phyloP scores from a whole-genome alignment of 1,140 invertebrate genomes.

The Diploscapter pachys region DNA sequence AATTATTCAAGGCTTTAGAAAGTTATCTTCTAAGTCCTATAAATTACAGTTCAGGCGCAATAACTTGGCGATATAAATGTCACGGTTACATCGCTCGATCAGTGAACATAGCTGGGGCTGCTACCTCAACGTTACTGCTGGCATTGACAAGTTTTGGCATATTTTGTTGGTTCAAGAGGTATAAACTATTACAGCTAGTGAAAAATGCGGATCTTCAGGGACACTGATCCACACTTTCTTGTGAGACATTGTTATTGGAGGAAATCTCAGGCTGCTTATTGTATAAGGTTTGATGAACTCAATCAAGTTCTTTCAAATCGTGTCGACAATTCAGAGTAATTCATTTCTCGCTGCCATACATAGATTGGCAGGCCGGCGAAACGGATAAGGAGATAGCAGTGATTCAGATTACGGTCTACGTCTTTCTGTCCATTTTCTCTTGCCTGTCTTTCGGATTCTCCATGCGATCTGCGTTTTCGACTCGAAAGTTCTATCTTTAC shows the following conservation, averaged over 20 bases:
- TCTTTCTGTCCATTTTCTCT: too few species aligned
- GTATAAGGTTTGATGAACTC: not conserved
- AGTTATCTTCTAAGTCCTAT: too few species aligned
- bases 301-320: too few species aligned
- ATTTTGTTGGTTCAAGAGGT: slow-evolving; percentile 13
- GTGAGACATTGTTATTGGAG: slow-evolving; percentile 17
- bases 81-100: slow-evolving; percentile 10
- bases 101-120: slow-evolving; percentile 12
- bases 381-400: slow-evolving; percentile 16
- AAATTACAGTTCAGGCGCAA: too few species aligned
- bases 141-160: slow-evolving; percentile 13
- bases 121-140: slow-evolving; percentile 12
- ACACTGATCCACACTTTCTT: slow-evolving; percentile 14
- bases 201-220: not conserved
- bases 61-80: slow-evolving; percentile 17
- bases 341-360: slow-evolving; percentile 20
- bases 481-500: too few species aligned
- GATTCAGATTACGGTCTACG: slow-evolving; percentile 6
- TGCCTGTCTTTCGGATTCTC: too few species aligned
- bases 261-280: slow-evolving; percentile 7
- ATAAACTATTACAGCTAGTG: too few species aligned
- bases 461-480: too few species aligned
- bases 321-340: not conserved
- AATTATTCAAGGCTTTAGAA: slow-evolving; percentile 1
- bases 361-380: slow-evolving; percentile 18